A percentile compares a stretch with the other conserved stretches of the same genome.
Evolutionary conservation across 2,797 vertebrate genomes (phyloP).

Genomic region (Thaleichthys pacificus): DNA sequence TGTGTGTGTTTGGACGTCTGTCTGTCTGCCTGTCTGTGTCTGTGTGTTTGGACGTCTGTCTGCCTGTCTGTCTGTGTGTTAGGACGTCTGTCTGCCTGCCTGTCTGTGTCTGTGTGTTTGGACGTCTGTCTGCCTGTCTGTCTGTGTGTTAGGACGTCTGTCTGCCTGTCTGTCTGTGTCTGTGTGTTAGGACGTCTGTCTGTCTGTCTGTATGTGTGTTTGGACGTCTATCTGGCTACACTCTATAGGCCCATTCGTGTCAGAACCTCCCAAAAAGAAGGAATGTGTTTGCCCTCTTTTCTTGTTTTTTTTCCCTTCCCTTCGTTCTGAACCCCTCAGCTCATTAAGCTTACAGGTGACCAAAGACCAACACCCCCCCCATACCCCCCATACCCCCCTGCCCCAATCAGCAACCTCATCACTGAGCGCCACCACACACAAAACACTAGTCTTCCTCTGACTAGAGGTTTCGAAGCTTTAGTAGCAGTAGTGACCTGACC

Average conservation of each 20-base stretch:
- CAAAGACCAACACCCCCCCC: neutral
- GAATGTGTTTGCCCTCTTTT: neutral
- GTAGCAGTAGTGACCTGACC: slow-evolving; percentile 5
- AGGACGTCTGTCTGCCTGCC: too few relatives aligned
- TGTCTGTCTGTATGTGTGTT: too few relatives aligned
- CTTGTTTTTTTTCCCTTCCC: neutral
- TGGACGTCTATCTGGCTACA: neutral
- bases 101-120: too few relatives aligned
- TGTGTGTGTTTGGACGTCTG: neutral
- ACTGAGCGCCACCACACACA: neutral
- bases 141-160: neutral
- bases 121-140: slow-evolving; percentile 2
- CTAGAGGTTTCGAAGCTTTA: neutral
- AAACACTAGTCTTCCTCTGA: neutral
- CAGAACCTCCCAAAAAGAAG: neutral
- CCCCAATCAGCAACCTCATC: neutral
- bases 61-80: too few relatives aligned
- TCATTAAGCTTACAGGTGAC: neutral
- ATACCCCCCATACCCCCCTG: too few relatives aligned
- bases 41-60: neutral
- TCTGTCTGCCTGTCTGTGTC: slow-evolving; percentile 2
- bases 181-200: neutral
- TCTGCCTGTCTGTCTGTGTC: too few relatives aligned
- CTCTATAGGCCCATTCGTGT: too few relatives aligned
- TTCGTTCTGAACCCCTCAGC: neutral